A percentile compares a stretch with the other conserved stretches of the same genome.
Conservation (phyloP, 2,888 invertebrate species). For the Orthosia incerta region DNA sequence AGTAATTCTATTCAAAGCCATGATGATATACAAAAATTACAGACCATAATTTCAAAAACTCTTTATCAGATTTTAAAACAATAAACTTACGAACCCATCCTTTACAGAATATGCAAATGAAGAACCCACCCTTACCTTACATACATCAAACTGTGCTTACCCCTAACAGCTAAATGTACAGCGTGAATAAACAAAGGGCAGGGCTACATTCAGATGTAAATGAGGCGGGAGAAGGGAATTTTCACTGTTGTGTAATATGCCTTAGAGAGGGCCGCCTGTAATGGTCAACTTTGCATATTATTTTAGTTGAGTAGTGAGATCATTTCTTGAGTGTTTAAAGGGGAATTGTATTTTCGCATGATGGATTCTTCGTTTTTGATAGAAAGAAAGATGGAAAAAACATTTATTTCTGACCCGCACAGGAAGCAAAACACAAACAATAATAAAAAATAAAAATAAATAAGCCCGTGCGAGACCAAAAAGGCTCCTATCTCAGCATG, state of each 20-base stretch:
- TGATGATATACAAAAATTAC: neutral
- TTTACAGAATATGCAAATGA: slow-evolving; percentile 56
- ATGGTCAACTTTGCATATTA: slow-evolving; percentile 53
- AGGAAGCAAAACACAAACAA: too few relatives aligned
- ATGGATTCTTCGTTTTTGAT: too few relatives aligned
- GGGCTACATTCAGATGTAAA: slow-evolving; percentile 69
- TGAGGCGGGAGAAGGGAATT: slow-evolving; percentile 50
- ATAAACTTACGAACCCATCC: slow-evolving; percentile 14
- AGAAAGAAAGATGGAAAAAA: too few relatives aligned
- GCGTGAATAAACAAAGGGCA: slow-evolving; percentile 66
- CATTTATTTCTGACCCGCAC: too few relatives aligned
- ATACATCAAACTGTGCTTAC: slow-evolving; percentile 56
- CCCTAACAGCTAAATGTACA: slow-evolving; percentile 56
- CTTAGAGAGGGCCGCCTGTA: slow-evolving; percentile 16
- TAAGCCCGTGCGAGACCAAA: too few relatives aligned
- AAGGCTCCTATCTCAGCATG: too few relatives aligned
- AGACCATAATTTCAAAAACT: slow-evolving; percentile 2
- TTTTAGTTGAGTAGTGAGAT: slow-evolving; percentile 16
- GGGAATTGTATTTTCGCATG: too few relatives aligned
- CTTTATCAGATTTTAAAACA: slow-evolving; percentile 40
- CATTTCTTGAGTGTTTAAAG: neutral
- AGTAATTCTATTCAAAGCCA: too few relatives aligned
- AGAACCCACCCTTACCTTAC: slow-evolving; percentile 34
- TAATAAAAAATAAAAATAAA: too few relatives aligned
- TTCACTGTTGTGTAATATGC: slow-evolving; percentile 58